These are phyloP conservation scores for Chloropsis hardwickii DNA, from an alignment of 2,113 vertebrate species.

Conservation along the genomic window DNA sequence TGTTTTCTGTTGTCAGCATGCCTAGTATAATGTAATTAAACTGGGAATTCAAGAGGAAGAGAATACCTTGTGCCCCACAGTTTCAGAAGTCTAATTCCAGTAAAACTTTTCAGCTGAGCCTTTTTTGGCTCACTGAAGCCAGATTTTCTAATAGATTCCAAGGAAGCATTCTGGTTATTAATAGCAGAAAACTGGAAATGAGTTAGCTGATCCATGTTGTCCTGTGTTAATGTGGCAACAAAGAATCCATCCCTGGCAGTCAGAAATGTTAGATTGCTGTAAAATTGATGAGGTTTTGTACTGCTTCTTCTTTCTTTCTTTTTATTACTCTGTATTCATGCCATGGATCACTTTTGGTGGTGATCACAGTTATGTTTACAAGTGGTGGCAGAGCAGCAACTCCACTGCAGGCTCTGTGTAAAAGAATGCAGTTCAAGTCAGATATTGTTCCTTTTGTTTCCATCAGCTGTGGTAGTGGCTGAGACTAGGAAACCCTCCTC, in stretches of 20 bases:
- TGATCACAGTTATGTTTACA: not conserved
- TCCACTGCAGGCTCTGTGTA: not conserved
- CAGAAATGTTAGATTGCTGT: not conserved
- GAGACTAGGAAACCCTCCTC: not conserved
- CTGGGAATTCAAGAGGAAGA: conserved; percentile 16
- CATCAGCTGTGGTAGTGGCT: not conserved
- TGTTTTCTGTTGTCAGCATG: conserved; percentile 8
- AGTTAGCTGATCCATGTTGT: not conserved
- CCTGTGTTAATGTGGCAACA: not conserved
- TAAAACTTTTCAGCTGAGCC: not conserved
- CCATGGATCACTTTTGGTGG: not conserved
- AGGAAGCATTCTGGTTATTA: not conserved
- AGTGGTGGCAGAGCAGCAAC: not conserved
- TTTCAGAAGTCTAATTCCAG: not conserved
- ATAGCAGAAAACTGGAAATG: not conserved
- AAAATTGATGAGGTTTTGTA: not conserved
- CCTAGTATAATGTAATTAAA: conserved; percentile 12
- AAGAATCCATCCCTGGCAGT: not conserved
- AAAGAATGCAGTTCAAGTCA: not conserved
- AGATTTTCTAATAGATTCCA: not conserved
- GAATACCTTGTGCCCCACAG: not conserved
- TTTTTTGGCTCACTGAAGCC: not conserved
- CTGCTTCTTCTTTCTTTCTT: not conserved
- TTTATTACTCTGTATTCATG: not conserved
- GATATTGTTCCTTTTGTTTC: not conserved